Evolutionary conservation across 2,113 vertebrate genomes (phyloP).

Genomic region (Pogonocichla stellata): DNA sequence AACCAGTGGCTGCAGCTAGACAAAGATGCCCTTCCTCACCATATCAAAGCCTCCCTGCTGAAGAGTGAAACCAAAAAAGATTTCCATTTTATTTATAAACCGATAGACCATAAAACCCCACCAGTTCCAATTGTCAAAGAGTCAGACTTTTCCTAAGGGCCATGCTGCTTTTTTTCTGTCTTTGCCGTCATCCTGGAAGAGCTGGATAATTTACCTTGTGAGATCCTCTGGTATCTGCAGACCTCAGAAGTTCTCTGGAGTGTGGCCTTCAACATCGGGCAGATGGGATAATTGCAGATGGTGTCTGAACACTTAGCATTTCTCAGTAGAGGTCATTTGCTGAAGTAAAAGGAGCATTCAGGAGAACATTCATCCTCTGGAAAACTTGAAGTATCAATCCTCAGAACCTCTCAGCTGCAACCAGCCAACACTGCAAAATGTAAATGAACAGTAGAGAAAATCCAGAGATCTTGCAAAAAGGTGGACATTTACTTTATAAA

Average conservation of each 20-base stretch:
- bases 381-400: conserved; percentile 51
- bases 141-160: conserved; percentile 67
- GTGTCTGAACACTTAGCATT: not conserved
- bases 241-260: not conserved
- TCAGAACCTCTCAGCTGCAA: not conserved
- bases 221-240: not conserved
- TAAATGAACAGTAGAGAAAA: not conserved
- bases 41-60: conserved; percentile 83
- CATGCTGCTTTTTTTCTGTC: not conserved
- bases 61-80: conserved; percentile 80
- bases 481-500: not conserved
- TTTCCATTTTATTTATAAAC: conserved; percentile 91
- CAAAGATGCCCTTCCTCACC: conserved; percentile 82
- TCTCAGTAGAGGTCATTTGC: not conserved
- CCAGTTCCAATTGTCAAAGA: conserved; percentile 65
- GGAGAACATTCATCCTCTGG: not conserved
- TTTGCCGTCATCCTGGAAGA: not conserved
- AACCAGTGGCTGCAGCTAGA: conserved; percentile 75
- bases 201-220: not conserved
- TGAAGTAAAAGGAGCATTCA: conserved; percentile 10
- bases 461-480: not conserved
- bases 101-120: conserved; percentile 31
- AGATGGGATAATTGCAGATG: not conserved
- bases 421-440: not conserved
- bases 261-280: not conserved